Base-by-base conservation (phyloP, 2,888 invertebrate genomes). In the Oscheius sp. region DNA sequence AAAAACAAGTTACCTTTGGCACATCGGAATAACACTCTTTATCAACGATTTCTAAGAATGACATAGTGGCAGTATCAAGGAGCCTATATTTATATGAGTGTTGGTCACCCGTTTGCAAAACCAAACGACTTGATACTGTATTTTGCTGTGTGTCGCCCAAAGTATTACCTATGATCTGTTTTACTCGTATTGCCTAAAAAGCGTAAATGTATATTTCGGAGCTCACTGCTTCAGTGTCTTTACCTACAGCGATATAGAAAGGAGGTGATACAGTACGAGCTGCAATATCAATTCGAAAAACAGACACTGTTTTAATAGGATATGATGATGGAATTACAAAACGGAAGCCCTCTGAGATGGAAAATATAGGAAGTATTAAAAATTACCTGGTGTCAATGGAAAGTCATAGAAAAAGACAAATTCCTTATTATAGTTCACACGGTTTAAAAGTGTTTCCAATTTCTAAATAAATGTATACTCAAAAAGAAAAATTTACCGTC, bases 281-380 rank as follows among this genome's bases (percentile, higher is more conserved):
- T 22, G 54, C 67, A 24, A 79, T 63, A 24, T 77, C 74, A 1
- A 79, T 73, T 12, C 73, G 63, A 24, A 67, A 71, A 2, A 76
- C 62, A 50, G 54, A 38, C 6, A 76, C 64, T 0, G 70, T 64
- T 17, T 45, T 26, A n/a, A n/a, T n/a, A n/a, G n/a, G n/a, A n/a
- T n/a, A n/a, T n/a, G n/a, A n/a, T n/a, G n/a, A n/a, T n/a, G n/a
- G n/a, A n/a, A n/a, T n/a, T n/a, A n/a, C n/a, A n/a, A n/a, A n/a
- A n/a, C n/a, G n/a, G n/a, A n/a, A n/a, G n/a, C n/a, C n/a, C n/a
- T n/a, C n/a, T n/a, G n/a, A n/a, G n/a, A n/a, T n/a, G n/a, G n/a
- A n/a, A n/a, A n/a, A n/a, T n/a, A n/a, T n/a, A n/a, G n/a, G n/a
- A n/a, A n/a, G n/a, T n/a, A n/a, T n/a, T n/a, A n/a, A n/a, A n/a